Percentiles rank a stretch among this genome's conserved stretches.
Evolutionary conservation across 2,797 vertebrate species (phyloP).

Genomic region (Hydrocynus forskahlii): DNA sequence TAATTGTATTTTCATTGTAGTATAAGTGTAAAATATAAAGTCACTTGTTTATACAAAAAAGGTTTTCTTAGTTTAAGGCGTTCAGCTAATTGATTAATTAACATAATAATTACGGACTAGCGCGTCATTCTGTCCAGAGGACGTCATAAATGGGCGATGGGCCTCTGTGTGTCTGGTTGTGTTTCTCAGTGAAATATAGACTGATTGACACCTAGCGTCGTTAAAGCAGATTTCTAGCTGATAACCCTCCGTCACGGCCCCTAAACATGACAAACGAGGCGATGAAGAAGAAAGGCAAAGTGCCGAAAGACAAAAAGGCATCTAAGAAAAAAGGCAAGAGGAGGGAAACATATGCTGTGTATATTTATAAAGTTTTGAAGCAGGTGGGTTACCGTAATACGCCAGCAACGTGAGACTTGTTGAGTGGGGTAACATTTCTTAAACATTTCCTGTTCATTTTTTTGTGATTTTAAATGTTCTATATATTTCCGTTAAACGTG

Average conservation of each 20-base stretch:
- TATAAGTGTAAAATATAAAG: background rate
- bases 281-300: slow-evolving; percentile 67
- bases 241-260: background rate
- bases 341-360: slow-evolving; percentile 82
- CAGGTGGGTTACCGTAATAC: slow-evolving; percentile 69
- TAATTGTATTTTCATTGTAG: too few species aligned
- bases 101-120: slow-evolving; percentile 16
- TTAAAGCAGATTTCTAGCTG: background rate
- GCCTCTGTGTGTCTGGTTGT: background rate
- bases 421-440: background rate
- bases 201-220: background rate
- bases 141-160: slow-evolving; percentile 47
- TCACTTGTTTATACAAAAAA: background rate
- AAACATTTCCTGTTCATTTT: too few species aligned
- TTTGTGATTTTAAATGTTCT: too few species aligned
- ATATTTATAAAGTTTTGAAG: slow-evolving; percentile 87
- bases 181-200: background rate
- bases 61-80: background rate
- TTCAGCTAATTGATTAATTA: background rate
- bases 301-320: slow-evolving; percentile 65
- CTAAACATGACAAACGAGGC: slow-evolving; percentile 72
- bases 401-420: background rate
- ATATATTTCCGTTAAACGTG: too few species aligned
- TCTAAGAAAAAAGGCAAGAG: slow-evolving; percentile 72
- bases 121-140: background rate